Percentiles rank a stretch among this genome's conserved stretches.
Evolutionary conservation across 2,113 vertebrate species (phyloP).

Genomic region (Gracilinanus agilis): DNA sequence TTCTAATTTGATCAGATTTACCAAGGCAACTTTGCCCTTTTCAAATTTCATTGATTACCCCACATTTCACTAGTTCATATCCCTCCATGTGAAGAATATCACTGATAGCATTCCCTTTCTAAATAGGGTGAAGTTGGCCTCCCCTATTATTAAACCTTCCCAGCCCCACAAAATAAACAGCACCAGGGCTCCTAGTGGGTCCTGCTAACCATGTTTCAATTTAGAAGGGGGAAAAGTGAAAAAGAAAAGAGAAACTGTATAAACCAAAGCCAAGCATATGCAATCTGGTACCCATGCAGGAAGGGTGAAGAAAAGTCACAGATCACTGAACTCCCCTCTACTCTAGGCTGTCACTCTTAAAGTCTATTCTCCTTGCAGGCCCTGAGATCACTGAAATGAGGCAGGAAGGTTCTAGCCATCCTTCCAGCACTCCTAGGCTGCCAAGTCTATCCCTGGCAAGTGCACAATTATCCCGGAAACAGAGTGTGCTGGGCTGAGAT

Average conservation of each 20-base stretch:
- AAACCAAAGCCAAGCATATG: not conserved
- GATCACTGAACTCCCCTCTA: slow-evolving; percentile 17
- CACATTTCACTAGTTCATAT: not conserved
- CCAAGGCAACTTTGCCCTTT: not conserved
- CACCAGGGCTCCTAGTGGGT: not conserved
- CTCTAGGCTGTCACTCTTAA: slow-evolving; percentile 11
- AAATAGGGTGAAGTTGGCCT: not conserved
- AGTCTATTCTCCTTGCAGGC: slow-evolving; percentile 31
- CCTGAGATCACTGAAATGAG: not conserved
- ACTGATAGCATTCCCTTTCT: slow-evolving; percentile 17
- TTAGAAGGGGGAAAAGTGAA: not conserved
- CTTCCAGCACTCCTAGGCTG: not conserved
- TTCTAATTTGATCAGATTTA: not conserved
- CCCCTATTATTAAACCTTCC: slow-evolving; percentile 14
- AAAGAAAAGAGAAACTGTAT: not conserved
- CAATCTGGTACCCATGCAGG: not conserved
- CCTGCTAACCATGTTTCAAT: not conserved
- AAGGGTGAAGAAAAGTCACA: not conserved
- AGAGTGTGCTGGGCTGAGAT: not conserved
- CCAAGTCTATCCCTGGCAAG: slow-evolving; percentile 33
- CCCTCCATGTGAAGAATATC: slow-evolving; percentile 9
- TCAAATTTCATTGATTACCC: not conserved
- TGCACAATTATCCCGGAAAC: slow-evolving; percentile 13
- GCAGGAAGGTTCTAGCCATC: slow-evolving; percentile 24
- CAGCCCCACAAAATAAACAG: not conserved